Conservation (phyloP, 2,797 vertebrate genomes). For the Oreochromis grahami region DNA sequence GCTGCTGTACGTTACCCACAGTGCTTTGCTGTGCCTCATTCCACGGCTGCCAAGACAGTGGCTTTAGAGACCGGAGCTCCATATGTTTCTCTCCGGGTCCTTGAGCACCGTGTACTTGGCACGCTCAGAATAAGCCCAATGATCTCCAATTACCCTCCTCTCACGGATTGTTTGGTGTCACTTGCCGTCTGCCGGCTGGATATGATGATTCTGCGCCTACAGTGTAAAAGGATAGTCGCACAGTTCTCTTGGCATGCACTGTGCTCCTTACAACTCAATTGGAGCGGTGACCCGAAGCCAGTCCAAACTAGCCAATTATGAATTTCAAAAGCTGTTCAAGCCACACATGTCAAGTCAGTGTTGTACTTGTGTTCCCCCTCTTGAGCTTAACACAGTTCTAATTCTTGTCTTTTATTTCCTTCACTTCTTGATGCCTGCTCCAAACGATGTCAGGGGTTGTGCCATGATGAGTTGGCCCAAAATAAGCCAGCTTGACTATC, state of each 20-base stretch:
- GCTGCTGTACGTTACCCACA: conserved; percentile 58
- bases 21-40: conserved; percentile 34
- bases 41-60: conserved; percentile 6
- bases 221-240: conserved; percentile 72
- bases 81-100: conserved; percentile 16
- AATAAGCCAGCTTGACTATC: background rate
- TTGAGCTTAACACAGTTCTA: background rate
- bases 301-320: background rate
- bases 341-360: background rate
- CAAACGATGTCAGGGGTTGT: background rate
- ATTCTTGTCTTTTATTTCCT: background rate
- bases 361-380: background rate
- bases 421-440: background rate
- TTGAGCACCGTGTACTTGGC: conserved; percentile 47
- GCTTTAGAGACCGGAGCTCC: conserved; percentile 16
- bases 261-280: conserved; percentile 49
- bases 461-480: background rate
- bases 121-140: conserved; percentile 75
- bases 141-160: conserved; percentile 76
- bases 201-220: conserved; percentile 71
- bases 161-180: conserved; percentile 75
- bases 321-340: background rate
- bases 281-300: background rate
- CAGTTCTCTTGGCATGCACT: conserved; percentile 38
- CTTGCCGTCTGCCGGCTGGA: conserved; percentile 62